phyloP scores from a whole-genome alignment of 2,113 vertebrate genomes.

The Chauna torquata region DNA sequence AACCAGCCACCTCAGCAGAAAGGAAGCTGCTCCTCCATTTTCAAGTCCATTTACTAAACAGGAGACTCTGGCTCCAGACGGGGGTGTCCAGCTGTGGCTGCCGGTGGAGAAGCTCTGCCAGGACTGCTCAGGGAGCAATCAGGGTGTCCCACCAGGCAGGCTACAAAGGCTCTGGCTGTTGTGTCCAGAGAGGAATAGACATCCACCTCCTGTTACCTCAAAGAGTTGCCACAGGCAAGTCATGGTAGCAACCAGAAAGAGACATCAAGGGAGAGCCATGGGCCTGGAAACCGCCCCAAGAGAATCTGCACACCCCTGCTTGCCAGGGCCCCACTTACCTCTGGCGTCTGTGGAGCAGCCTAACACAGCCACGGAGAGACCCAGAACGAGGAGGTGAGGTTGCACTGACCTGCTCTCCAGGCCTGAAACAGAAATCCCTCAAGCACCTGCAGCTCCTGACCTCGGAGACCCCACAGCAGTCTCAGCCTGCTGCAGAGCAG shows the following conservation, averaged over 20 bases:
- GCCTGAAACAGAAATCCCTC: fast-evolving
- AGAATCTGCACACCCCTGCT: fast-evolving
- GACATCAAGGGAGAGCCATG: background rate
- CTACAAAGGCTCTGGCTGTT: background rate
- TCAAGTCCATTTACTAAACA: background rate
- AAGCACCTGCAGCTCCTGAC: too few relatives aligned
- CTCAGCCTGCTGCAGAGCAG: fast-evolving
- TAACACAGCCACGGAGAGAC: fast-evolving
- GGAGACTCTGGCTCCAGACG: background rate
- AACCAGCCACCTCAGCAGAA: background rate
- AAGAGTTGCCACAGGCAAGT: background rate
- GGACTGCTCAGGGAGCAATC: too few relatives aligned
- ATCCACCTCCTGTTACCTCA: background rate
- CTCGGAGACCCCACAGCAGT: background rate
- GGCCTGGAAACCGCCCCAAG: background rate
- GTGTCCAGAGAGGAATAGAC: too few relatives aligned
- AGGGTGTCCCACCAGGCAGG: too few relatives aligned
- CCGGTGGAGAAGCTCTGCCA: background rate
- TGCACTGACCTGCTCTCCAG: background rate
- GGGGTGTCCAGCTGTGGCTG: background rate
- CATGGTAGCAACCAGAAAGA: background rate
- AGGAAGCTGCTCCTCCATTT: background rate
- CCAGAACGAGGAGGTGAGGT: fast-evolving
- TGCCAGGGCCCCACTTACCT: fast-evolving
- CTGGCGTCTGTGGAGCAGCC: fast-evolving